Percentiles rank a stretch among this genome's conserved stretches.
phyloP scores from a whole-genome alignment of 2,888 invertebrate species.

The Eupithecia pulchellata region DNA sequence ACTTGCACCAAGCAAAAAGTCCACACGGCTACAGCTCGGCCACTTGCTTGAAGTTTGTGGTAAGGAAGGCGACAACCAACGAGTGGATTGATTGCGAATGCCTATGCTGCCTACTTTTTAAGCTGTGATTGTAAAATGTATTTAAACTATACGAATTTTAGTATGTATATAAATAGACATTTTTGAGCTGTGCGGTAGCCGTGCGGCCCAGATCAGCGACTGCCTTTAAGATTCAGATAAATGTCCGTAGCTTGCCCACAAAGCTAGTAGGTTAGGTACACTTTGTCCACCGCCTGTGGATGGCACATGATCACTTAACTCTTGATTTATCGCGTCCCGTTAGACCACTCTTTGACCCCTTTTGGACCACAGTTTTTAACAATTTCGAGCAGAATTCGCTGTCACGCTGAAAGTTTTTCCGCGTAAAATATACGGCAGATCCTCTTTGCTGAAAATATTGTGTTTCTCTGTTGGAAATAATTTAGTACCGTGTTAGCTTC shows the following conservation, averaged over 20 bases:
- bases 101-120: too few species aligned
- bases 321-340: constrained; percentile 29
- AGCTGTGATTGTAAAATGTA: too few species aligned
- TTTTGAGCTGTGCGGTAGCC: too few species aligned
- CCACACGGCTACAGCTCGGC: too few species aligned
- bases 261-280: background rate
- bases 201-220: too few species aligned
- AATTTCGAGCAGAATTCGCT: constrained; percentile 9
- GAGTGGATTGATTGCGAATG: too few species aligned
- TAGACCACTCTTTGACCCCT: constrained; percentile 11
- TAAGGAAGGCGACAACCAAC: too few species aligned
- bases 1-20: too few species aligned
- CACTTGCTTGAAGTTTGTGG: too few species aligned
- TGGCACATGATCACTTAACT: constrained; percentile 25
- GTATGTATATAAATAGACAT: too few species aligned
- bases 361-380: constrained; percentile 14
- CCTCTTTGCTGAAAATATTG: background rate
- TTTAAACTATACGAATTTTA: too few species aligned
- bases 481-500: background rate
- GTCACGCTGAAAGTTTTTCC: background rate
- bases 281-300: constrained; percentile 10
- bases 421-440: background rate
- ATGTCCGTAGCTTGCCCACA: background rate
- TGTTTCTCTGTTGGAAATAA: background rate
- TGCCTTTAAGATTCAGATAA: background rate